Conservation (phyloP, 2,797 vertebrate genomes). For the Muscicapa comitata region DNA sequence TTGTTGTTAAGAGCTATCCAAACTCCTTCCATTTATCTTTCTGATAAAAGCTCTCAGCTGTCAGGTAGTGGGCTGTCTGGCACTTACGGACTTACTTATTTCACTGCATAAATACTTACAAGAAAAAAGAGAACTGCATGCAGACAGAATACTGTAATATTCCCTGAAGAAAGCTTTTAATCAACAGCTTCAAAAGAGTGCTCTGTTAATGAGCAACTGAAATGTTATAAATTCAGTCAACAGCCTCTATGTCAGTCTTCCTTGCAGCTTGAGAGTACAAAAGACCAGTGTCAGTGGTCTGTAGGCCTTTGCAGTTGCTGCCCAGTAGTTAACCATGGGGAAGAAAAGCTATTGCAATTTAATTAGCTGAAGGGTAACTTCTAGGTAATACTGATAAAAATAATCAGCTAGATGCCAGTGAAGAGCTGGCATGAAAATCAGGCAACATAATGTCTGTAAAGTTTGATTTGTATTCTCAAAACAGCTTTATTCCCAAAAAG, state of each 20-base stretch:
- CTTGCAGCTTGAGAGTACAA: slow-evolving; percentile 44
- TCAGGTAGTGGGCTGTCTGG: neutral
- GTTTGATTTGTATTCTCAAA: neutral
- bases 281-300: slow-evolving; percentile 51
- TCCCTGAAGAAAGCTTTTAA: slow-evolving; percentile 52
- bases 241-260: slow-evolving; percentile 32
- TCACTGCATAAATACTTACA: neutral
- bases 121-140: slow-evolving; percentile 5
- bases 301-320: slow-evolving; percentile 32
- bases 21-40: neutral
- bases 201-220: slow-evolving; percentile 48
- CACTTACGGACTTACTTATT: neutral
- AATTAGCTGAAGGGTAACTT: slow-evolving; percentile 46
- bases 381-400: slow-evolving; percentile 26
- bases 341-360: slow-evolving; percentile 41
- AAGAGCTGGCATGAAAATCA: neutral
- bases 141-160: neutral
- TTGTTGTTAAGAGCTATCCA: slow-evolving; percentile 2
- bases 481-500: neutral
- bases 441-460: neutral
- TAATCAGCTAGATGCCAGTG: neutral
- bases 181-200: slow-evolving; percentile 45
- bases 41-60: slow-evolving; percentile 13
- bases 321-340: slow-evolving; percentile 27
- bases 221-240: slow-evolving; percentile 35